phyloP scores from a whole-genome alignment of 2,888 invertebrate species.

The Iphiclides podalirius region DNA sequence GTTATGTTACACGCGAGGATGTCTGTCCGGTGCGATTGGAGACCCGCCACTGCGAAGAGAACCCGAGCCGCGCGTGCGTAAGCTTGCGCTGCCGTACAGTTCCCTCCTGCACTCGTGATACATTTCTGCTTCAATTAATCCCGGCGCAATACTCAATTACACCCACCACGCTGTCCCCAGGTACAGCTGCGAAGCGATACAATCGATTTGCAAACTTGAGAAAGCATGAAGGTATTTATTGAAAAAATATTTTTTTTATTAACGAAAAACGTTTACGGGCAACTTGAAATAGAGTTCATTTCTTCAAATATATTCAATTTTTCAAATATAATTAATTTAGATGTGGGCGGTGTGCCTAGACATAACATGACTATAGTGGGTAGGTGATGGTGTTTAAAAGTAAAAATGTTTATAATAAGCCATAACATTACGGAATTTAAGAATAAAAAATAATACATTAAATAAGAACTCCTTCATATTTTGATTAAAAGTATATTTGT shows the following conservation, averaged over 20 bases:
- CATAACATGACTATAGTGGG: no score
- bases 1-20: neutral
- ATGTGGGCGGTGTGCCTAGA: no score
- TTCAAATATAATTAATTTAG: no score
- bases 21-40: slow-evolving; percentile 46
- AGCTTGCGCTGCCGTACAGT: slow-evolving; percentile 51
- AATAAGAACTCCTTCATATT: no score
- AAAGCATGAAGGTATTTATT: neutral
- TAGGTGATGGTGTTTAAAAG: no score
- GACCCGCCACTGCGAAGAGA: slow-evolving; percentile 63
- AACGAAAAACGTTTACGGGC: neutral
- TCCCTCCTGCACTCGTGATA: slow-evolving; percentile 68
- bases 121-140: slow-evolving; percentile 77
- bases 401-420: no score
- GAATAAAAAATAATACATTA: no score
- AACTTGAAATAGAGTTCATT: no score
- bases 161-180: slow-evolving; percentile 47
- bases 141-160: slow-evolving; percentile 69
- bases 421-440: no score
- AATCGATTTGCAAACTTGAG: slow-evolving; percentile 2
- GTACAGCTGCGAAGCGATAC: slow-evolving; percentile 36
- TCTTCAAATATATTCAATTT: no score
- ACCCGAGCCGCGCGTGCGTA: slow-evolving; percentile 70
- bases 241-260: no score
- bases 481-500: no score